Percentiles rank a stretch among this genome's conserved stretches.
Evolutionary conservation across 1,140 invertebrate genomes (phyloP).

Genomic region (Globodera rostochiensis): DNA sequence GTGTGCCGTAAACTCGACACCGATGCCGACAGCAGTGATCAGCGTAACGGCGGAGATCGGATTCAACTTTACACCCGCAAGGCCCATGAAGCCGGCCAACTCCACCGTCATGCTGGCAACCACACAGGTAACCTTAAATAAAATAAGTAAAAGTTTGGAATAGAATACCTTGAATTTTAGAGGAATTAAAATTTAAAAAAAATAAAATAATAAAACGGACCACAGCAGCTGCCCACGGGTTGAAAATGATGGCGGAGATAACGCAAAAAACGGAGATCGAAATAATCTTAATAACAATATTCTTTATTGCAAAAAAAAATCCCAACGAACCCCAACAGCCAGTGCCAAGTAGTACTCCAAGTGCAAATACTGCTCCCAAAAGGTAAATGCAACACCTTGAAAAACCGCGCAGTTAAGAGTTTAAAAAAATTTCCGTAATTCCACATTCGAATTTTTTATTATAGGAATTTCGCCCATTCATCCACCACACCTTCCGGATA

Average conservation of each 20-base stretch:
- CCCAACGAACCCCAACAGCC: slow-evolving; percentile 73
- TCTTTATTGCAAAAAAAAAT: background rate
- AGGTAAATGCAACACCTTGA: slow-evolving; percentile 90
- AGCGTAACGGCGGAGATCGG: slow-evolving; percentile 83
- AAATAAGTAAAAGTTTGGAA: background rate
- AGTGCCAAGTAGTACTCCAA: slow-evolving; percentile 78
- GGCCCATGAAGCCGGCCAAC: slow-evolving; percentile 84
- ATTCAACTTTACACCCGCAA: slow-evolving; percentile 81
- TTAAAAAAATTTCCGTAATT: background rate
- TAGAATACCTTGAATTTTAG: no score
- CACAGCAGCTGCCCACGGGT: slow-evolving; percentile 71
- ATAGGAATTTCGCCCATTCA: background rate
- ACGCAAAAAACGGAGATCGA: slow-evolving; percentile 70
- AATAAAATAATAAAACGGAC: slow-evolving; percentile 70
- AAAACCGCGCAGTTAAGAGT: background rate
- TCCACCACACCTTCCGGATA: slow-evolving; percentile 73
- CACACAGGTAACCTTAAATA: background rate
- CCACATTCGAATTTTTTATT: background rate
- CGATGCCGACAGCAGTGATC: slow-evolving; percentile 79
- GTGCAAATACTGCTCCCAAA: slow-evolving; percentile 95
- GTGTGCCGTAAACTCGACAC: slow-evolving; percentile 83
- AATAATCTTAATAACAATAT: slow-evolving; percentile 6
- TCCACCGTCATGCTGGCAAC: slow-evolving; percentile 78
- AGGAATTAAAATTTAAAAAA: background rate
- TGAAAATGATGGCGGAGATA: slow-evolving; percentile 66